phyloP scores from a whole-genome alignment of 2,888 invertebrate genomes.

The Drosophila cognata region DNA sequence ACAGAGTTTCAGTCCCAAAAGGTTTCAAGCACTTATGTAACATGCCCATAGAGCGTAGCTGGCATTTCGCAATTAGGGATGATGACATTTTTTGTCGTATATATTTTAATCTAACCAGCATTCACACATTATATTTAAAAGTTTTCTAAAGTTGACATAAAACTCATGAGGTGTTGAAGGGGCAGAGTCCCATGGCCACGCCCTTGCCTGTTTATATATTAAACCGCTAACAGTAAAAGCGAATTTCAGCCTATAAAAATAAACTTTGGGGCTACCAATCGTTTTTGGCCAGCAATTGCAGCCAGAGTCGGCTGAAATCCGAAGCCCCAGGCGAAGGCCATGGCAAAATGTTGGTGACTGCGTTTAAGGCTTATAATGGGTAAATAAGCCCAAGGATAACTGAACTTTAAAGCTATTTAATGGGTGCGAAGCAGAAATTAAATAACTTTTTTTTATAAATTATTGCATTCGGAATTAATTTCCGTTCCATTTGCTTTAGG shows the following conservation, averaged over 20 bases:
- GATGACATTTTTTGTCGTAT: neutral
- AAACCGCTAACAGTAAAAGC: neutral
- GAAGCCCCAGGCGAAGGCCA: constrained; percentile 19
- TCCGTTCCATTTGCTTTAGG: neutral
- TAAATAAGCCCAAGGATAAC: neutral
- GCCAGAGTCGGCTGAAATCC: constrained; percentile 8
- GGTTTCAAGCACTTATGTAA: neutral
- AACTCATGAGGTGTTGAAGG: neutral
- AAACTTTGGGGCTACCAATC: constrained; percentile 9
- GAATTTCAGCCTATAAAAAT: constrained; percentile 6
- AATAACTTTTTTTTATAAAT: neutral
- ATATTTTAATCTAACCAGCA: neutral
- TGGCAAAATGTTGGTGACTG: neutral
- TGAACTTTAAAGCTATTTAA: neutral
- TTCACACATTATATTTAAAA: neutral
- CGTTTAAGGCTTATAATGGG: neutral
- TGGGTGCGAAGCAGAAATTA: neutral
- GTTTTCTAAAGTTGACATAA: neutral
- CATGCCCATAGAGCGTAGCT: neutral
- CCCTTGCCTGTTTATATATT: neutral
- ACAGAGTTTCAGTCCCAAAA: neutral
- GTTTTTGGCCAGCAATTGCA: constrained; percentile 21
- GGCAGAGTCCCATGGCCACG: neutral
- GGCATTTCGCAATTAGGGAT: neutral
- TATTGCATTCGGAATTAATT: neutral